A percentile compares a stretch with the other conserved stretches of the same genome.
phyloP scores from a whole-genome alignment of 1,140 invertebrate genomes.

The Mya arenaria region DNA sequence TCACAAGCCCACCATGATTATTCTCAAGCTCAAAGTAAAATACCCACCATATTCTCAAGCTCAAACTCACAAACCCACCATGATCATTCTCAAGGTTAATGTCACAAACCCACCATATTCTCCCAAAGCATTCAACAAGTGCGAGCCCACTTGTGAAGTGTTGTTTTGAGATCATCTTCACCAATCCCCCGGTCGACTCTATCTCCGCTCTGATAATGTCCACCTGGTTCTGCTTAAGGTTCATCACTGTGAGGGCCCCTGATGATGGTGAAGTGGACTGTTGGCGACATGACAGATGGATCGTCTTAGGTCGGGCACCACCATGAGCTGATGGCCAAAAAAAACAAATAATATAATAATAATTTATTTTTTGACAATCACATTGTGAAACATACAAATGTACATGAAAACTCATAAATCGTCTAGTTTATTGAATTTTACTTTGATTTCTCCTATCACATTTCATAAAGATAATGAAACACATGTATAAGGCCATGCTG shows the following conservation, averaged over 20 bases:
- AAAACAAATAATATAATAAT: not conserved
- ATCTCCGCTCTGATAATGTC: slow-evolving; percentile 45
- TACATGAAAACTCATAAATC: too few relatives aligned
- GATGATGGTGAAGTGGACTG: not conserved
- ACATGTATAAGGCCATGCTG: too few relatives aligned
- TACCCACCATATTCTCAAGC: too few relatives aligned
- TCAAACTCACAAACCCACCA: too few relatives aligned
- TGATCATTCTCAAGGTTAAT: too few relatives aligned
- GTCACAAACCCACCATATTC: slow-evolving; percentile 52
- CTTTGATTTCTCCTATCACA: too few relatives aligned
- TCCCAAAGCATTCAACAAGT: slow-evolving; percentile 50
- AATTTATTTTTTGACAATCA: not conserved
- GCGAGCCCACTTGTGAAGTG: slow-evolving; percentile 48
- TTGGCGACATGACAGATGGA: slow-evolving; percentile 3
- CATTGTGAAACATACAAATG: not conserved
- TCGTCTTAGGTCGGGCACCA: slow-evolving; percentile 16
- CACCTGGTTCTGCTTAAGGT: slow-evolving; percentile 50
- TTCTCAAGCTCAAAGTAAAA: too few relatives aligned
- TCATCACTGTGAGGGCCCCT: slow-evolving; percentile 17
- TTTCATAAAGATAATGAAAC: too few relatives aligned
- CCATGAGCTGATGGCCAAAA: not conserved
- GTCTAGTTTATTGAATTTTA: too few relatives aligned
- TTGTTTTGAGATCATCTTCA: slow-evolving; percentile 8
- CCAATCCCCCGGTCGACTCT: slow-evolving; percentile 15
- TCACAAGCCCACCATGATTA: too few relatives aligned